A percentile compares a stretch with the other conserved stretches of the same genome.
phyloP scores from a whole-genome alignment of 2,113 vertebrate species.

The Vulpes lagopus region DNA sequence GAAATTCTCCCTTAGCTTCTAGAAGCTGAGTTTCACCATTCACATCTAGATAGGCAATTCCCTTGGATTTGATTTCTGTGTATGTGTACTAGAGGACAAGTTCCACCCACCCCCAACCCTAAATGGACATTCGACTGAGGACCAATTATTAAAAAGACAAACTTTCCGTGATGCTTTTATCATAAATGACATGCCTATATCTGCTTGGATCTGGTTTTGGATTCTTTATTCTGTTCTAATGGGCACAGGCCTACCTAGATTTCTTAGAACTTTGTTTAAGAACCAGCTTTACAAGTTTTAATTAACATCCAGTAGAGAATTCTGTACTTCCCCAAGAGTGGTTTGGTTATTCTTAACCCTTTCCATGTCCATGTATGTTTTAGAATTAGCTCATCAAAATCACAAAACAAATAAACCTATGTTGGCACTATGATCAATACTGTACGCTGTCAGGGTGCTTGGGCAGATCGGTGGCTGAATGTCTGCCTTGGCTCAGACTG shows the following conservation, averaged over 20 bases:
- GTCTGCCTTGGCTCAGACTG: no score
- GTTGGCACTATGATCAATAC: neutral
- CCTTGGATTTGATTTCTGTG: neutral
- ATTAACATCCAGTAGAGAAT: neutral
- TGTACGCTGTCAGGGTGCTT: neutral
- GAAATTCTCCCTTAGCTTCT: neutral
- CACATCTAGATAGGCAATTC: neutral
- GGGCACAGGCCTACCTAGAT: neutral
- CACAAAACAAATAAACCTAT: neutral
- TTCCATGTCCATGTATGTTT: neutral
- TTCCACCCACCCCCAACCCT: neutral
- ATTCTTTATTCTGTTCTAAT: neutral
- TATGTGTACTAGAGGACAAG: neutral
- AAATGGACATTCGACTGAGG: neutral
- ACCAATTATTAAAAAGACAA: neutral
- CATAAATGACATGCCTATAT: neutral
- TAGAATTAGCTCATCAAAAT: neutral
- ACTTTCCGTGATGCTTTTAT: neutral
- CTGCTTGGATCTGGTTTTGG: neutral
- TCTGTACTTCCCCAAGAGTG: neutral
- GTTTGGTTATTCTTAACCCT: neutral
- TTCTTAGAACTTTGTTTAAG: neutral
- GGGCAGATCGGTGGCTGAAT: no score
- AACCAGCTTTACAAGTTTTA: conserved; percentile 15
- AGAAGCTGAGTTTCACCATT: neutral